Percentiles rank a stretch among this genome's conserved stretches.
Evolutionary conservation across 2,888 invertebrate species (phyloP).

Genomic region (Agapostemon virescens): DNA sequence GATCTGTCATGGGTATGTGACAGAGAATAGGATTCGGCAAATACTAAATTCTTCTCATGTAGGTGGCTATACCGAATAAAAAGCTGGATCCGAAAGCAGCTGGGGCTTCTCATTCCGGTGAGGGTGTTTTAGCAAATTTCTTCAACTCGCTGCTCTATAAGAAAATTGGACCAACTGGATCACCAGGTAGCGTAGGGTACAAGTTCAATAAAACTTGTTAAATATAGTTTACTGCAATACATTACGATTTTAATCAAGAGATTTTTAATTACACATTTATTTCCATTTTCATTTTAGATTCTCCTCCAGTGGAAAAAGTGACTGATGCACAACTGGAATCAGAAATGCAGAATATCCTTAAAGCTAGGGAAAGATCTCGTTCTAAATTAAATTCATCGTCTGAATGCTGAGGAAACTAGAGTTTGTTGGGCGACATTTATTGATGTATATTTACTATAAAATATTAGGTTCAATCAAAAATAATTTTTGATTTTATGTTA

Average conservation of each 20-base stretch:
- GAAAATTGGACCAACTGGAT: conserved; percentile 88
- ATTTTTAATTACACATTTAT: conserved; percentile 15
- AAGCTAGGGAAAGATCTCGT: conserved; percentile 83
- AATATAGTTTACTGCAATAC: conserved; percentile 29
- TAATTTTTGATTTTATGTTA: background rate
- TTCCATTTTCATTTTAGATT: conserved; percentile 62
- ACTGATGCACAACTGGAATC: no score
- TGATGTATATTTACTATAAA: background rate
- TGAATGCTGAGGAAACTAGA: conserved; percentile 69
- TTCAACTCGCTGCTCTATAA: conserved; percentile 98
- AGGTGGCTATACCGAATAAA: conserved; percentile 85
- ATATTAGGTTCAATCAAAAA: background rate
- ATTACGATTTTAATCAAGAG: conserved; percentile 6
- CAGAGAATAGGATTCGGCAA: conserved; percentile 25
- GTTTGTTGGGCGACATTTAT: conserved; percentile 47
- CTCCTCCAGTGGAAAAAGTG: conserved; percentile 84
- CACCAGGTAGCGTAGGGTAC: conserved; percentile 80
- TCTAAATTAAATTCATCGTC: conserved; percentile 75
- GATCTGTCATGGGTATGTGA: conserved; percentile 60
- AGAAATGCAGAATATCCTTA: no score
- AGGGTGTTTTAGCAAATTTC: conserved; percentile 98
- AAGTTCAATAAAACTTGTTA: conserved; percentile 74
- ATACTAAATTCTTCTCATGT: conserved; percentile 57
- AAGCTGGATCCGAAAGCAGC: conserved; percentile 82
- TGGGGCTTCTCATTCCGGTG: conserved; percentile 88